Conservation (phyloP, 2,113 vertebrate genomes). For the Phaetusa simplex region DNA sequence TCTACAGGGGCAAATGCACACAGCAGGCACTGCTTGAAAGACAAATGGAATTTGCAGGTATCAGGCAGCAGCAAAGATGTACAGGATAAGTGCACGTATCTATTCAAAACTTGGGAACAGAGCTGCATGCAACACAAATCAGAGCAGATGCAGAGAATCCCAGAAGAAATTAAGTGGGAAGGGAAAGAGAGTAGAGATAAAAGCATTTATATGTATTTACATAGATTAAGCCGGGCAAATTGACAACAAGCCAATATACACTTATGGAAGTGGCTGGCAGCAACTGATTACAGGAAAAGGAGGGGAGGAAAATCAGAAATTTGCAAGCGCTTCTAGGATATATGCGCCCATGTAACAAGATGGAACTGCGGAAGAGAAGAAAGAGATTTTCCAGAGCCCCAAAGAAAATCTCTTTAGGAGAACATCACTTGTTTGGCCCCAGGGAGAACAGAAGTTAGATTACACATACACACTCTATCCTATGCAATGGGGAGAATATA, state of each 20-base stretch:
- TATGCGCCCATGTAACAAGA: background rate
- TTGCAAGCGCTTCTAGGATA: background rate
- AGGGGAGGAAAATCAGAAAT: background rate
- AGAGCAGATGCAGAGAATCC: background rate
- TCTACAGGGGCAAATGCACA: background rate
- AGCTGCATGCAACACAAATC: background rate
- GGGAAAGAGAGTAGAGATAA: background rate
- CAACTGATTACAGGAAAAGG: constrained; percentile 9
- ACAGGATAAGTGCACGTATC: background rate
- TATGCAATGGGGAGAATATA: background rate
- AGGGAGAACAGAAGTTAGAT: background rate
- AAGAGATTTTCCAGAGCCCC: background rate
- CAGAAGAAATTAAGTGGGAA: background rate
- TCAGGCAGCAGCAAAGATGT: background rate
- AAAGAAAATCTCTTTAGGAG: background rate
- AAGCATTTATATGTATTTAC: constrained; percentile 33
- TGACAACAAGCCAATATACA: background rate
- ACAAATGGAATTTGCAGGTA: background rate
- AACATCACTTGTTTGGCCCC: background rate
- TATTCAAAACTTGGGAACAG: background rate
- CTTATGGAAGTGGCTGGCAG: background rate
- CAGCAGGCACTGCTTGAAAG: background rate
- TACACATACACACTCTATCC: background rate
- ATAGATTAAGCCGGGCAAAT: constrained; percentile 25
- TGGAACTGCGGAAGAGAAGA: background rate